Base-by-base conservation (phyloP, 2,797 vertebrate genomes). In the Characodon lateralis region DNA sequence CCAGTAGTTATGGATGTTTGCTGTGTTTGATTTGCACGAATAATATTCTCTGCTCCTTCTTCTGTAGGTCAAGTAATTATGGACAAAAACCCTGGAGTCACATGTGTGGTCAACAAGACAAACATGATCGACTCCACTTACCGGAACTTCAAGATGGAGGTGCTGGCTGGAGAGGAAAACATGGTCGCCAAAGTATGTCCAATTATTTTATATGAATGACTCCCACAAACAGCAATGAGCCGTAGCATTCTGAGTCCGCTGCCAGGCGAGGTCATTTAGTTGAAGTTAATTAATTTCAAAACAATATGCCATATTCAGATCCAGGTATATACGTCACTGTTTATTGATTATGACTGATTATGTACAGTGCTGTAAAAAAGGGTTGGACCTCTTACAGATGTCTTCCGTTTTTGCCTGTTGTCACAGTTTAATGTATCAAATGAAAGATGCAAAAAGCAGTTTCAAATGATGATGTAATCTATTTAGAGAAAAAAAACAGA, bases 91-190 rank as follows among this genome's bases (percentile, higher is more conserved):
- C 96, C 97, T 0, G 97, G 98, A 24, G 85, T 99, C 78, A 98
- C 96, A 66, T 98, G 96, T 71, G 97, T 97, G 80, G 98, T 99
- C 85, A 99, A 99, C 85, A 99, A 99, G 94, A 97, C 90, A 68
- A 98, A 82, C 87, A 96, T 89, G 20, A 99, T 99, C 3, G 96
- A 99, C 87, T 96, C 94, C 74, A 97, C 96, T 0, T 99, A 97
- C 89, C 95, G 98, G 76, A 97, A 98, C 92, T 99, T 99, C 86
- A 95, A 97, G 89, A 99, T 99, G 98, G 97, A 99, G 92, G 92
- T 99, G 72, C 86, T 99, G 0, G 97, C 96, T 71, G 98, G 98
- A 89, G 98, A 98, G 81, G 95, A 95, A 77, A 97, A 97, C 88
- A 97, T 98, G 96, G 93, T 97, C 22, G 96, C 97, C 56, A 99